Evolutionary conservation across 2,113 vertebrate species (phyloP).

Genomic region (Syngnathus typhle): DNA sequence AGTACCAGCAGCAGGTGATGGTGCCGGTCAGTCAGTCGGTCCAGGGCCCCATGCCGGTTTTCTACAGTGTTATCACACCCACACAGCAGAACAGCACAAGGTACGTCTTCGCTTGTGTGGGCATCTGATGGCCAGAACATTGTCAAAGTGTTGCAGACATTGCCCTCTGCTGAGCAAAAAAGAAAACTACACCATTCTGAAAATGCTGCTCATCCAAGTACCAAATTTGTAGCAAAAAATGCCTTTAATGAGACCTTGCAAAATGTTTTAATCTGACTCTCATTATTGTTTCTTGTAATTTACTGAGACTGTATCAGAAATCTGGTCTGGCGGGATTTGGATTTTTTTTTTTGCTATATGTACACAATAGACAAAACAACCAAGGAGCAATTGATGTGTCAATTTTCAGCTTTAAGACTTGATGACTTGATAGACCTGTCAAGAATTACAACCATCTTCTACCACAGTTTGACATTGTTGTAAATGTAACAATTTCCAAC

Average conservation of each 20-base stretch:
- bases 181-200: neutral
- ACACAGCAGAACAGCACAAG: constrained; percentile 94
- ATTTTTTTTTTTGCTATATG: too few species aligned
- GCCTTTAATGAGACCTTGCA: neutral
- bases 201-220: neutral
- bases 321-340: too few species aligned
- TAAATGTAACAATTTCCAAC: neutral
- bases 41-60: constrained; percentile 89
- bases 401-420: too few species aligned
- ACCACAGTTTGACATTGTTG: neutral
- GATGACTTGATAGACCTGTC: too few species aligned
- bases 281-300: too few species aligned
- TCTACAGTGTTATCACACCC: constrained; percentile 92
- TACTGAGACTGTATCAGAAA: too few species aligned
- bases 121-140: neutral
- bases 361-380: too few species aligned
- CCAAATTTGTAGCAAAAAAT: neutral
- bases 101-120: constrained; percentile 51
- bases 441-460: neutral
- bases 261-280: neutral
- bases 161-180: neutral
- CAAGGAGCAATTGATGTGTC: too few species aligned
- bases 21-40: constrained; percentile 92
- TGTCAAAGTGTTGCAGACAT: neutral
- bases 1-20: constrained; percentile 94